Conservation (phyloP, 2,797 vertebrate genomes). For the Pelobates cultripes region DNA sequence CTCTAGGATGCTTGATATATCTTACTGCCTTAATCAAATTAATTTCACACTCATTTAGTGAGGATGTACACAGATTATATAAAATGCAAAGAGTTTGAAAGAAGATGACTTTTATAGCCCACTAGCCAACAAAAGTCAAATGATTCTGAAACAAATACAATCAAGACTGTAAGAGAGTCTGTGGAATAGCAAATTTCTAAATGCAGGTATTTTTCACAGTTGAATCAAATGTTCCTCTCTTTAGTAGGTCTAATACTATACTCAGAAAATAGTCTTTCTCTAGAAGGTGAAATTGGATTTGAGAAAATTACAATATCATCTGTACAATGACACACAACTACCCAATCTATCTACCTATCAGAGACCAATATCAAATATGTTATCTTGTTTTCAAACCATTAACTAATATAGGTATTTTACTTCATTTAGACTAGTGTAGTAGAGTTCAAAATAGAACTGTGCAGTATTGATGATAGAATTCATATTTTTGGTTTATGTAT, state of each 20-base stretch:
- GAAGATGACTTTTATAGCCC: conserved; percentile 19
- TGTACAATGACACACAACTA: conserved; percentile 37
- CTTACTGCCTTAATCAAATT: too few relatives aligned
- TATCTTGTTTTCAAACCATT: background rate
- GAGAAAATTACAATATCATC: conserved; percentile 41
- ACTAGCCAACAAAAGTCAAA: conserved; percentile 21
- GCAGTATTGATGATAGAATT: too few relatives aligned
- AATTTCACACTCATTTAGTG: too few relatives aligned
- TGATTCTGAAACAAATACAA: conserved; percentile 14
- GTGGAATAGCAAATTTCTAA: conserved; percentile 13
- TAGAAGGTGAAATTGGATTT: conserved; percentile 41
- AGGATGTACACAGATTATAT: too few relatives aligned
- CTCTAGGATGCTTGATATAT: too few relatives aligned
- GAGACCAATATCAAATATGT: conserved; percentile 11
- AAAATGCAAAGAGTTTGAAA: too few relatives aligned
- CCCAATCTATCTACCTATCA: conserved; percentile 26
- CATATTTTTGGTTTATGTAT: too few relatives aligned
- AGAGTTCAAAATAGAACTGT: too few relatives aligned
- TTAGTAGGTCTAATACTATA: conserved; percentile 37
- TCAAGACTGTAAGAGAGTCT: conserved; percentile 8
- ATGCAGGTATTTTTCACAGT: conserved; percentile 41
- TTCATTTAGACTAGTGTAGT: too few relatives aligned
- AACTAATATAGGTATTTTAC: too few relatives aligned
- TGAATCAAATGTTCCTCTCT: conserved; percentile 35
- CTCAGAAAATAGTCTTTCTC: conserved; percentile 28